These are phyloP conservation scores for Poecilia latipinna DNA, from an alignment of 2,113 vertebrate genomes.

Conservation along the genomic window DNA sequence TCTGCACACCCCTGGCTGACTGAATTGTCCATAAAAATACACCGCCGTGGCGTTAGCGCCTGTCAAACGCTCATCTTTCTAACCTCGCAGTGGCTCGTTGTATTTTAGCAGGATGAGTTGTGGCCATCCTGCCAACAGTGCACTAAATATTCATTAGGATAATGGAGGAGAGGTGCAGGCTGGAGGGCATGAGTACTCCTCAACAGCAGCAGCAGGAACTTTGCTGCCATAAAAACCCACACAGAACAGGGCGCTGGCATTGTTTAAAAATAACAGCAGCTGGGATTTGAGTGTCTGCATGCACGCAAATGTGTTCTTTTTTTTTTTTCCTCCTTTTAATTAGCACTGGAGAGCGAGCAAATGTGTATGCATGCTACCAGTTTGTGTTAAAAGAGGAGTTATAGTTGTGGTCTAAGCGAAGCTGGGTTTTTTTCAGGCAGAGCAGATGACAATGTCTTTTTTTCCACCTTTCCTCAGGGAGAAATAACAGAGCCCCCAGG, in stretches of 20 bases:
- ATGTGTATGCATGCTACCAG: slow-evolving; percentile 2
- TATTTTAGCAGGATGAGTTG: slow-evolving; percentile 5
- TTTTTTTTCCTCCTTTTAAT: neutral
- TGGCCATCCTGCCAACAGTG: slow-evolving; percentile 13
- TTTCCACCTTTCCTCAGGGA: slow-evolving; percentile 3
- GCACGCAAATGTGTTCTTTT: neutral
- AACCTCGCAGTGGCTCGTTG: slow-evolving; percentile 1
- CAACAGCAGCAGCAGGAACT: slow-evolving; percentile 16
- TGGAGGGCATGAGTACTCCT: slow-evolving; percentile 7
- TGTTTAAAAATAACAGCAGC: slow-evolving; percentile 9
- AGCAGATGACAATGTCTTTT: neutral
- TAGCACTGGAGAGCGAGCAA: slow-evolving; percentile 27
- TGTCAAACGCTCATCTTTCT: neutral
- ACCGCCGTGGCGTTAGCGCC: neutral
- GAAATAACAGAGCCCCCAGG: neutral
- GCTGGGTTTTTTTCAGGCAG: neutral
- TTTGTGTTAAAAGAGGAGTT: neutral
- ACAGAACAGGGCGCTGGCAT: slow-evolving; percentile 1
- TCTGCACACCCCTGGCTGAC: neutral
- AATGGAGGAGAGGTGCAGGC: slow-evolving; percentile 35
- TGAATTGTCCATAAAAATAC: slow-evolving; percentile 4
- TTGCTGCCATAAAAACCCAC: slow-evolving; percentile 7
- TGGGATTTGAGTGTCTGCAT: slow-evolving; percentile 2
- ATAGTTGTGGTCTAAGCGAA: slow-evolving; percentile 2
- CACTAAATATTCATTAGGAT: slow-evolving; percentile 59